phyloP scores from a whole-genome alignment of 2,113 vertebrate species.

The Pomatorhinus ruficollis region DNA sequence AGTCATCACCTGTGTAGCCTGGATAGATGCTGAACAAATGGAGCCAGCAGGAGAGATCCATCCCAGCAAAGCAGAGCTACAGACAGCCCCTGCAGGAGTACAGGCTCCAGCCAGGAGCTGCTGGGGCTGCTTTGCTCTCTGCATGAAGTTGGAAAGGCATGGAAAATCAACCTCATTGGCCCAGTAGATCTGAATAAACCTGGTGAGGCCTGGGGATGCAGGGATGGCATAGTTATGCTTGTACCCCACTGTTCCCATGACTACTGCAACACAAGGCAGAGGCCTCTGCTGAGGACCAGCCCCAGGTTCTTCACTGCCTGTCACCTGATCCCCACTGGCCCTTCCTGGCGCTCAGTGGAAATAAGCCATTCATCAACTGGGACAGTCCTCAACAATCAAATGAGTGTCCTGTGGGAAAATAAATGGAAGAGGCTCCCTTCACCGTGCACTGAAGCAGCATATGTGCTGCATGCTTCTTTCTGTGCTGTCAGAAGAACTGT shows the following conservation, averaged over 20 bases:
- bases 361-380: not conserved
- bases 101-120: not conserved
- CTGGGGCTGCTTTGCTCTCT: not conserved
- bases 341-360: not conserved
- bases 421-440: not conserved
- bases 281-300: not conserved
- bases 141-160: not conserved
- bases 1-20: not conserved
- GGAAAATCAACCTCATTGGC: not conserved
- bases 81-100: not conserved
- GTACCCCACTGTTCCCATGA: not conserved
- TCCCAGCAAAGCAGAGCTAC: fast-evolving
- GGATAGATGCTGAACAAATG: not conserved
- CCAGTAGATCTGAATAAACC: not conserved
- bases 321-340: not conserved
- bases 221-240: not conserved
- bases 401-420: not conserved
- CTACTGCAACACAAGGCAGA: not conserved
- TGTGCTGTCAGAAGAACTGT: not conserved
- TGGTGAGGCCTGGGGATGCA: no score
- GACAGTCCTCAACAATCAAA: not conserved
- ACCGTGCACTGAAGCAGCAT: not conserved
- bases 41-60: not conserved
- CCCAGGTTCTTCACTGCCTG: not conserved
- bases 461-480: not conserved